Conservation (phyloP, 2,888 invertebrate species). For the Lochmaea capreae region DNA sequence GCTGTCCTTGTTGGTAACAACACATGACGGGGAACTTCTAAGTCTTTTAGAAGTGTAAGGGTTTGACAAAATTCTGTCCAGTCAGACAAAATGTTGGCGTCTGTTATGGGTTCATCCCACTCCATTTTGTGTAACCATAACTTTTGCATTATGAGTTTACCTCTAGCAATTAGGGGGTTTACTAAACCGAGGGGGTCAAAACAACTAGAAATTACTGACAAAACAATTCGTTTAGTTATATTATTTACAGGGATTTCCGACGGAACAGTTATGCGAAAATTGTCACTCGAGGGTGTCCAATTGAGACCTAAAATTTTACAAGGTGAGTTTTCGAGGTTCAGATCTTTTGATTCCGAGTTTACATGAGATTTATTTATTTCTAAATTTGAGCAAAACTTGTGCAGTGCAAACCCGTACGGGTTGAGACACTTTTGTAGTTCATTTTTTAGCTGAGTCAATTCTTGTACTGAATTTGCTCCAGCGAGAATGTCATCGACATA, state of each 20-base stretch:
- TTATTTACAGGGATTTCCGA: neutral
- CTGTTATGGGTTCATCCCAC: constrained; percentile 31
- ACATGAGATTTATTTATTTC: neutral
- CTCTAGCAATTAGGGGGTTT: constrained; percentile 29
- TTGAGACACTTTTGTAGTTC: constrained; percentile 19
- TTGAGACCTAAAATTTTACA: constrained; percentile 20
- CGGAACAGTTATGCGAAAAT: too few species aligned
- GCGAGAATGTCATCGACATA: constrained; percentile 40
- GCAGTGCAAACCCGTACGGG: constrained; percentile 23
- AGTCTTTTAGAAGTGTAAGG: neutral
- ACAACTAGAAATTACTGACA: constrained; percentile 33
- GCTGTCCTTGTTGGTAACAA: neutral
- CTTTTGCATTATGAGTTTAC: constrained; percentile 40
- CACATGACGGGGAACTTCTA: neutral
- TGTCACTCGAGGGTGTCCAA: constrained; percentile 19
- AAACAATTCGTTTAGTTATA: constrained; percentile 30
- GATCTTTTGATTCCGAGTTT: neutral
- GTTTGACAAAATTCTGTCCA: neutral
- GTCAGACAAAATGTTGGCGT: neutral
- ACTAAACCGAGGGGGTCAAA: constrained; percentile 42
- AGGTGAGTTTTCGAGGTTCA: constrained; percentile 15
- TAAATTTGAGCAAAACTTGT: constrained; percentile 34
- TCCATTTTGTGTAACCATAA: constrained; percentile 34
- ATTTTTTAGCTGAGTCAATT: constrained; percentile 7
- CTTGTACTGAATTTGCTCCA: constrained; percentile 24